Evolutionary conservation across 2,888 invertebrate species (phyloP).

Genomic region (Meiosimyza decipiens): DNA sequence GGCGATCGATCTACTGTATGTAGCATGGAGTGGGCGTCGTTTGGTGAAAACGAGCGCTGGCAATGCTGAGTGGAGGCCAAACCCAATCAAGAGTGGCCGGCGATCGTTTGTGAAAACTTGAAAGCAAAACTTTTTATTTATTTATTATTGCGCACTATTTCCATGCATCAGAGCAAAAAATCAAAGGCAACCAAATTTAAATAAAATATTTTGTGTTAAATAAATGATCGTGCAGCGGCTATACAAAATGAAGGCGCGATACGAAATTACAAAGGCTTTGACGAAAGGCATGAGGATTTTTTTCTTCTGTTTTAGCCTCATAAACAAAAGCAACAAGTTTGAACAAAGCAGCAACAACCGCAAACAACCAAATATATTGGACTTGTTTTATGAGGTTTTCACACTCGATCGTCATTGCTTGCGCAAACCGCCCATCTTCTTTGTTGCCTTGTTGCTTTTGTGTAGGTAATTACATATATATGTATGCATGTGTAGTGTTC

Average conservation of each 20-base stretch:
- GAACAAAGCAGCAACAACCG: neutral
- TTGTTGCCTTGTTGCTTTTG: too few relatives aligned
- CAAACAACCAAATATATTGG: neutral
- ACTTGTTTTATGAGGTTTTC: conserved; percentile 12
- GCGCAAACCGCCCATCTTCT: too few relatives aligned
- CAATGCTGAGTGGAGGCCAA: neutral
- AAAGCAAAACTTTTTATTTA: neutral
- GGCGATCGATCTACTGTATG: neutral
- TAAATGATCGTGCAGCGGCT: conserved; percentile 5
- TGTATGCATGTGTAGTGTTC: too few relatives aligned
- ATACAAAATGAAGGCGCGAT: neutral
- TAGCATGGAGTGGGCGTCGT: neutral
- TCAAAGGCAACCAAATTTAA: conserved; percentile 23
- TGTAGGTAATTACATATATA: too few relatives aligned
- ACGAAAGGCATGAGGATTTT: too few relatives aligned
- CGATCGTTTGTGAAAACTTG: neutral
- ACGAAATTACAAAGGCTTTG: neutral
- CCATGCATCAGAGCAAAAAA: neutral
- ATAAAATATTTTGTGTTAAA: conserved; percentile 30
- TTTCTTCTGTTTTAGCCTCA: too few relatives aligned
- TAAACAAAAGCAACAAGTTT: too few relatives aligned
- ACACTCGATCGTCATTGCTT: neutral
- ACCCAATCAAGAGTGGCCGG: neutral
- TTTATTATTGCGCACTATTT: conserved; percentile 7
- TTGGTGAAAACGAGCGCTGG: too few relatives aligned